Conservation (phyloP, 2,888 invertebrate species). For the Deroplatys truncata region DNA sequence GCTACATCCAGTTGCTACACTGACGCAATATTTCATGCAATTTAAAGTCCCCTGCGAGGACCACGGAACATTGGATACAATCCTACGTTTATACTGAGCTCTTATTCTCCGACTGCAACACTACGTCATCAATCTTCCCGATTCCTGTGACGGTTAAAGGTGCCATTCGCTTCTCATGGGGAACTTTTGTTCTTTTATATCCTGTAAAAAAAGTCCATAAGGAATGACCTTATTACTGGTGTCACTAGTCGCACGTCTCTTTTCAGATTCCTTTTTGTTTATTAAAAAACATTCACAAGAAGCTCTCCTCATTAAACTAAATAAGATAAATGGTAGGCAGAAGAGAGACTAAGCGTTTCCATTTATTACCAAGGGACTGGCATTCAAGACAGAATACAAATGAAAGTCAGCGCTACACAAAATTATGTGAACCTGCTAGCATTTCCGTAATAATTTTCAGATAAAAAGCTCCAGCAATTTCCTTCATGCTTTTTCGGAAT, state of each 20-base stretch:
- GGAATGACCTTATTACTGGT: not conserved
- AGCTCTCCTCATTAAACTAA: not conserved
- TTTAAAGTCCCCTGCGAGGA: not conserved
- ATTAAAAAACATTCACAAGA: not conserved
- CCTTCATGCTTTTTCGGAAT: no score
- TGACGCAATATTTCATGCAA: not conserved
- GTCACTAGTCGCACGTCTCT: not conserved
- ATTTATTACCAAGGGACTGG: not conserved
- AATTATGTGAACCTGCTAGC: no score
- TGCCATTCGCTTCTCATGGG: not conserved
- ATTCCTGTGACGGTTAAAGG: not conserved
- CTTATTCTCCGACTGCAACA: not conserved
- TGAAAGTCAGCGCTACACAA: no score
- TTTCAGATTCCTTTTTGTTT: no score
- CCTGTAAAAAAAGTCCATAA: not conserved
- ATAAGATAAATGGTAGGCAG: not conserved
- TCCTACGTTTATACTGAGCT: not conserved
- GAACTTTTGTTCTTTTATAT: not conserved
- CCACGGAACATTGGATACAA: not conserved
- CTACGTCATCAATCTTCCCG: not conserved
- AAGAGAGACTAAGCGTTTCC: not conserved
- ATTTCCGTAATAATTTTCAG: no score
- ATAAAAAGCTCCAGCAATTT: no score
- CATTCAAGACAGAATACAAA: no score
- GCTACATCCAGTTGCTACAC: not conserved